A percentile compares a stretch with the other conserved stretches of the same genome.
These are phyloP conservation scores for Neogobius melanostomus DNA, from an alignment of 2,113 vertebrate genomes.

Conservation along the genomic window DNA sequence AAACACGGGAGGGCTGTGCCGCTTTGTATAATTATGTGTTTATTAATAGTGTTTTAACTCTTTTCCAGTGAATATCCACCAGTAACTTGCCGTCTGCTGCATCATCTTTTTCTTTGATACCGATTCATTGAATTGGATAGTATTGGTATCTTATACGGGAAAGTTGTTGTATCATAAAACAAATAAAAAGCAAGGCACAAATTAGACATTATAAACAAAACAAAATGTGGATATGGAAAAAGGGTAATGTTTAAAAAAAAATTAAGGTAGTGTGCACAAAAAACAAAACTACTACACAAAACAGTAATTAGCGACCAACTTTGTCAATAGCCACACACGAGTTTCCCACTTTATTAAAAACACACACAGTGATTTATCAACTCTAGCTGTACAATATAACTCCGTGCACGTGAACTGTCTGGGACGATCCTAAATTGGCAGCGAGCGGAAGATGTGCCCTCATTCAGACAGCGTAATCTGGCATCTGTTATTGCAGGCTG, in stretches of 20 bases:
- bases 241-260: background rate
- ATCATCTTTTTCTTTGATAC: too few species aligned
- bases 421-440: constrained; percentile 59
- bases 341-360: constrained; percentile 27
- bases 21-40: constrained; percentile 52
- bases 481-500: constrained; percentile 73
- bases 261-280: background rate
- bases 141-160: too few species aligned
- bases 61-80: constrained; percentile 15
- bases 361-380: constrained; percentile 47
- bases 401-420: constrained; percentile 44
- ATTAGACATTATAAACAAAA: too few species aligned
- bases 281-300: background rate
- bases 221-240: too few species aligned
- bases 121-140: too few species aligned
- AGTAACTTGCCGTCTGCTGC: too few species aligned
- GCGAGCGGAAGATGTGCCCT: constrained; percentile 60
- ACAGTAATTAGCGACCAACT: background rate
- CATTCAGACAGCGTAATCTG: constrained; percentile 69
- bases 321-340: background rate
- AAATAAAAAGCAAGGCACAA: too few species aligned
- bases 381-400: constrained; percentile 47
- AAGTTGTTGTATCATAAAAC: too few species aligned
- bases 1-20: constrained; percentile 33
- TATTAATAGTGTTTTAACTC: constrained; percentile 18